Conservation (phyloP, 92 coral and sea anemone species). For the Palythoa caribaeorum region DNA sequence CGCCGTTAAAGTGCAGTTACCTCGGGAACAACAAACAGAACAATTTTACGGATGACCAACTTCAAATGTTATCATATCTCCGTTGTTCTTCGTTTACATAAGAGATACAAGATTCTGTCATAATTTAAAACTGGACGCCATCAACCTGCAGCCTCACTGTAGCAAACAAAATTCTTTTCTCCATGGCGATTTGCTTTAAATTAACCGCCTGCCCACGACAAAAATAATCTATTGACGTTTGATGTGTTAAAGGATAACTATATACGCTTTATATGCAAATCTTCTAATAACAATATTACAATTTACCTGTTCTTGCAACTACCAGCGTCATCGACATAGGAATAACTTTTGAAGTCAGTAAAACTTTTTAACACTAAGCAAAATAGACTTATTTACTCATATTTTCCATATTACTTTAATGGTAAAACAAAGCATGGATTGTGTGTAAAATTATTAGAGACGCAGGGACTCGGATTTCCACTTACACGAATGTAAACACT, state of each 20-base stretch:
- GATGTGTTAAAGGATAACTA: neutral
- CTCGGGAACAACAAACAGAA: neutral
- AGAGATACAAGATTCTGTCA: neutral
- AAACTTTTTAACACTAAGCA: no score
- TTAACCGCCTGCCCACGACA: neutral
- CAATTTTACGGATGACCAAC: constrained; percentile 40
- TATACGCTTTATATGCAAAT: constrained; percentile 27
- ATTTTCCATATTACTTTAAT: no score
- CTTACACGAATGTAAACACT: constrained; percentile 98
- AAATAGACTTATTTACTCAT: no score
- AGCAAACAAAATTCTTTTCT: neutral
- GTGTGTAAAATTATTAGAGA: neutral
- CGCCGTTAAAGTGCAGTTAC: neutral
- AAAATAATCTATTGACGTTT: neutral
- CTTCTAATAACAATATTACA: constrained; percentile 4
- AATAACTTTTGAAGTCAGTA: no score
- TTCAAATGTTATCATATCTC: neutral
- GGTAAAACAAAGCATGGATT: no score
- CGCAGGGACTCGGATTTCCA: constrained; percentile 17
- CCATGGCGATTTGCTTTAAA: neutral
- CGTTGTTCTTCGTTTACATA: neutral
- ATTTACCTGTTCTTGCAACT: neutral
- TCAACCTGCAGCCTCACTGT: no score
- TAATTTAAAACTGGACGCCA: neutral
- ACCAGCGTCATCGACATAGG: neutral